Evolutionary conservation across 2,113 vertebrate genomes (phyloP), one percentile per base, ranked within the genome.

Genomic region (Oreamnos americanus): DNA sequence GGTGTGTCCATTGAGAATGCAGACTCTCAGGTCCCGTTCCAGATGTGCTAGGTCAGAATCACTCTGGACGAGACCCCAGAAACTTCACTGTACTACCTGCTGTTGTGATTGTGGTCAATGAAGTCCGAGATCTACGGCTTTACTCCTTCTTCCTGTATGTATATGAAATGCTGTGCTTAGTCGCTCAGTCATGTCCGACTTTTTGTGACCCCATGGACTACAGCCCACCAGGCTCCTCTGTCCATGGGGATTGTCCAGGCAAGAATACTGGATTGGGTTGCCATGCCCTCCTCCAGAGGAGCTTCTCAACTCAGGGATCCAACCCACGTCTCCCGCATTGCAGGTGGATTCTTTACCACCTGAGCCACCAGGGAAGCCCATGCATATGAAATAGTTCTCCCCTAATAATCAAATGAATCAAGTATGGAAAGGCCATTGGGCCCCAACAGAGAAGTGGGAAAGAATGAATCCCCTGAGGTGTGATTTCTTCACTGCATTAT

Each of bases 111-210:
- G 36, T 28, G 51, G 10, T 55, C 64, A 47, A 5, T 0, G 12
- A 78, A 62, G n/a, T 25, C 7, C 26, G 16, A 79, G 76, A 67
- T 51, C 5, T 36, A 89, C 2, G 5, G 39, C n/a, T 76, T 58
- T 58, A 64, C 45, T 30, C 84, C 16, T 7, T 51, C 26, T 64
- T 91, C n/a, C 7, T 25, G 14, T 7, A 6, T 39, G n/a, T 13
- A 39, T 74, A 39, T 39, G 67, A 74, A 39, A 6, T 74, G 67
- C 36, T 39, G 67, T 74, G 67, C 19, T 74, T 25, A 25, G 67
- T 3, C 2, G 1, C 21, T 74, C 67, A 74, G 67, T 74, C 5
- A 0, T 74, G 36, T 74, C 36, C 5, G 0, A 6, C 21, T 39
- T 39, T 71, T 74, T 39, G n/a, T 39, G 36, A 74, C 67, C 67